Evolutionary conservation across 2,113 vertebrate genomes (phyloP).

Genomic region (Rallus limicola): DNA sequence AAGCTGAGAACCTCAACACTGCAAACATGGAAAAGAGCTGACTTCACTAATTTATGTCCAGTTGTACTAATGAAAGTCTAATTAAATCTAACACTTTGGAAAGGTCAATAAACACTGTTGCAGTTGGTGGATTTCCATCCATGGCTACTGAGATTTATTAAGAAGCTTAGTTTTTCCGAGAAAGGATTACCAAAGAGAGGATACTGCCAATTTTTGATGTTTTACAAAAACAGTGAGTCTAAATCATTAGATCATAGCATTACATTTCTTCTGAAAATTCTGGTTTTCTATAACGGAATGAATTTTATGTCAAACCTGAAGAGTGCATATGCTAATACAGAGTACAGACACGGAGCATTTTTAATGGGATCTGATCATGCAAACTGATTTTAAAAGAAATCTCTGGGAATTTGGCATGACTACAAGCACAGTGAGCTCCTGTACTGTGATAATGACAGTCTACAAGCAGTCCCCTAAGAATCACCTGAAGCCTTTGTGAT

Average conservation of each 20-base stretch:
- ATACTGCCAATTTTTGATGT: constrained; percentile 4
- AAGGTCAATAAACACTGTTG: constrained; percentile 53
- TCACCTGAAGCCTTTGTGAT: background rate
- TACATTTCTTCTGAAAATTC: constrained; percentile 22
- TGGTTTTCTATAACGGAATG: background rate
- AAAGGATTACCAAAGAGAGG: constrained; percentile 52
- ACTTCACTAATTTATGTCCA: background rate
- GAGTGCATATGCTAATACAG: background rate
- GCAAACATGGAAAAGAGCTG: background rate
- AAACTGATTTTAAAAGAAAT: background rate
- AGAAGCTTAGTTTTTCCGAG: constrained; percentile 62
- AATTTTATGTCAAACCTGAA: background rate
- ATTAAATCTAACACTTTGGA: constrained; percentile 48
- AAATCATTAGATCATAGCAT: constrained; percentile 25
- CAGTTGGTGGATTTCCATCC: constrained; percentile 44
- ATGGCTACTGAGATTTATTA: constrained; percentile 46
- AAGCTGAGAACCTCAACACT: background rate
- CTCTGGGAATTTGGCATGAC: background rate
- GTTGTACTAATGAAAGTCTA: constrained; percentile 41
- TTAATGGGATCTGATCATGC: background rate
- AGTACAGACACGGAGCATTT: background rate
- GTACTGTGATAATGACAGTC: background rate
- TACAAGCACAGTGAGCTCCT: background rate
- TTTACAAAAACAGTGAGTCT: constrained; percentile 26
- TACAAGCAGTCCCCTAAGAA: background rate